Percentiles rank a stretch among this genome's conserved stretches.
Evolutionary conservation across 2,797 vertebrate species (phyloP).

Genomic region (Tragelaphus oryx): DNA sequence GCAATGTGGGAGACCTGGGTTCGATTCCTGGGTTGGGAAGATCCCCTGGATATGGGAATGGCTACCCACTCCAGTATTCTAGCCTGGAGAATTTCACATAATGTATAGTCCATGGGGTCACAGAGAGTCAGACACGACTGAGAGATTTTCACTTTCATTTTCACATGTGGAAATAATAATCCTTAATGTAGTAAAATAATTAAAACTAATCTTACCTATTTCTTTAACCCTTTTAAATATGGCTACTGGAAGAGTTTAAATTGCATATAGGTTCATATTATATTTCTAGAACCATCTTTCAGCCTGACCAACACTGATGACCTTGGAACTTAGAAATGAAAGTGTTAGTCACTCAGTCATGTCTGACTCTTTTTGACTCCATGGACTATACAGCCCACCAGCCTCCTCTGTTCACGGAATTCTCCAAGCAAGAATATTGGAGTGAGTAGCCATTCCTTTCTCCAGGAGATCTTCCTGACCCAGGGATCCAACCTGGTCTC

Average conservation of each 20-base stretch:
- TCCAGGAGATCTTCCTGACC: background rate
- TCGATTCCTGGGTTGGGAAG: background rate
- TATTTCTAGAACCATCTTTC: background rate
- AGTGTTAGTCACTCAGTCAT: background rate
- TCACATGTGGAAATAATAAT: background rate
- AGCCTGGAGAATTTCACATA: background rate
- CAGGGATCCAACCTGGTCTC: background rate
- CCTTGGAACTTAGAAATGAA: background rate
- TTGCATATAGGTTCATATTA: background rate
- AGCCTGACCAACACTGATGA: background rate
- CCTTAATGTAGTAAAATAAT: background rate
- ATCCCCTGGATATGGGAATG: background rate
- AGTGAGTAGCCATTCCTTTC: background rate
- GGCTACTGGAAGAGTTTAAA: background rate
- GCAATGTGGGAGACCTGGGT: background rate
- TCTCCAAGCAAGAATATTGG: background rate
- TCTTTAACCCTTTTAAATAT: background rate
- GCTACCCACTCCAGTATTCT: background rate
- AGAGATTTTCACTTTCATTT: background rate
- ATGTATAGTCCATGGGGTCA: background rate
- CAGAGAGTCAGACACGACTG: background rate
- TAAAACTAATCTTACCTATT: background rate
- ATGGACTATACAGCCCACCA: background rate
- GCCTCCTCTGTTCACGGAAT: background rate
- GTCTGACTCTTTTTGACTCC: background rate